These are phyloP conservation scores for Cotesia chilonis DNA, from an alignment of 1,140 invertebrate genomes.

Conservation along the genomic window DNA sequence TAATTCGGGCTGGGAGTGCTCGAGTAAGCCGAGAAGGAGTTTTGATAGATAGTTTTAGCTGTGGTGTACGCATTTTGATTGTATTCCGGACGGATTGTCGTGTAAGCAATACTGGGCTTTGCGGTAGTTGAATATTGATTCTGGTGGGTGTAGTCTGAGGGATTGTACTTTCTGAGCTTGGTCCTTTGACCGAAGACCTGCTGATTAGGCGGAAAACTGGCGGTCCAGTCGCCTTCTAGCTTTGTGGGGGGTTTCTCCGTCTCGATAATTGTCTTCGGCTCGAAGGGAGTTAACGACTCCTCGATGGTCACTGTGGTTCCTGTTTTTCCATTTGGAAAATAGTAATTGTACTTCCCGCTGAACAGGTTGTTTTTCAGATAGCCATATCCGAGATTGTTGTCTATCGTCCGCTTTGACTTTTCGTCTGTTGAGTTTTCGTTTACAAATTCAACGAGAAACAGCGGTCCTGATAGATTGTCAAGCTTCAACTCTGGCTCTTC, in stretches of 20 bases:
- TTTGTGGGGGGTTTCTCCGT: constrained; percentile 46
- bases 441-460: constrained; percentile 59
- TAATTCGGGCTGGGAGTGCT: constrained; percentile 23
- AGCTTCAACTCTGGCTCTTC: too few relatives aligned
- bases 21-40: constrained; percentile 25
- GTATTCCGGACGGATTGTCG: constrained; percentile 35
- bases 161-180: constrained; percentile 47
- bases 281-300: constrained; percentile 60
- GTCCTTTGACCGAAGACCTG: constrained; percentile 53
- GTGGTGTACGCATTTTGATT: constrained; percentile 34
- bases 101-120: constrained; percentile 26
- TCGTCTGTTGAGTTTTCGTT: constrained; percentile 49
- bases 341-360: constrained; percentile 57
- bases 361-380: constrained; percentile 54
- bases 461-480: constrained; percentile 35
- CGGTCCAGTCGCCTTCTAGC: constrained; percentile 20
- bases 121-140: constrained; percentile 38
- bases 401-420: constrained; percentile 59
- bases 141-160: constrained; percentile 37
- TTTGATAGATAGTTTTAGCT: constrained; percentile 25
- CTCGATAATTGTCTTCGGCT: constrained; percentile 60
- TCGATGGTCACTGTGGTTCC: constrained; percentile 61
- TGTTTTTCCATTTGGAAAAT: constrained; percentile 58
- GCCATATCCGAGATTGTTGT: constrained; percentile 58
- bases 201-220: constrained; percentile 5